Conservation (phyloP, 2,113 vertebrate genomes). For the Odontophorus gujanensis region DNA sequence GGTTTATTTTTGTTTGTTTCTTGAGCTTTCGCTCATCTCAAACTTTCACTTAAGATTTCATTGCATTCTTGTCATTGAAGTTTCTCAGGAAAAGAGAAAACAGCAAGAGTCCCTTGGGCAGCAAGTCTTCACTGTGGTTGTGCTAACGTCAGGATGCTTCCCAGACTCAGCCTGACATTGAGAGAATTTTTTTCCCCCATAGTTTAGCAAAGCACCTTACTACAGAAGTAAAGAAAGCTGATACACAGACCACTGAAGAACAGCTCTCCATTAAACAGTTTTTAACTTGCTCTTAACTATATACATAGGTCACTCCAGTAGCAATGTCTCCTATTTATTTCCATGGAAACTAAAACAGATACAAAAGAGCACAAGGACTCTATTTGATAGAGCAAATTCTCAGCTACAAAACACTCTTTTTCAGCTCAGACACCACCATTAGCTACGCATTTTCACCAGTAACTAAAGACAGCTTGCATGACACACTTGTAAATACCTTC, state of each 20-base stretch:
- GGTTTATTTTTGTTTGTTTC: not conserved
- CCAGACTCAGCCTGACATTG: not conserved
- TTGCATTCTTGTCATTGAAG: not conserved
- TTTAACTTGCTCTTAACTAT: not conserved
- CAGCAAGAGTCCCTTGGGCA: slow-evolving; percentile 6
- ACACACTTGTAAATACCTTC: not conserved
- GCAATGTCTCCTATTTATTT: not conserved
- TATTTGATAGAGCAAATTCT: not conserved
- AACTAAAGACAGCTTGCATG: not conserved
- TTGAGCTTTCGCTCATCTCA: not conserved
- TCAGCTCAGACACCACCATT: not conserved
- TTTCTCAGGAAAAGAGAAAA: slow-evolving; percentile 7
- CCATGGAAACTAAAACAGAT: not conserved
- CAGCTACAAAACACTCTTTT: not conserved
- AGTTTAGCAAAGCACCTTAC: not conserved
- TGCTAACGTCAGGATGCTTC: not conserved
- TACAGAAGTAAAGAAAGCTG: not conserved
- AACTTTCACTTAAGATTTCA: slow-evolving; percentile 13
- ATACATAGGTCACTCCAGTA: not conserved
- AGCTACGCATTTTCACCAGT: not conserved
- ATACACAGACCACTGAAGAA: not conserved
- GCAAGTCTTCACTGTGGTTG: not conserved
- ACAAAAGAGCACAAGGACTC: not conserved
- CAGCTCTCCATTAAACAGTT: not conserved
- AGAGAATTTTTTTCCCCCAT: not conserved